Evolutionary conservation across 2,888 invertebrate species (phyloP), one percentile per base, ranked within the genome.

Genomic region (Trachelus tabidus): DNA sequence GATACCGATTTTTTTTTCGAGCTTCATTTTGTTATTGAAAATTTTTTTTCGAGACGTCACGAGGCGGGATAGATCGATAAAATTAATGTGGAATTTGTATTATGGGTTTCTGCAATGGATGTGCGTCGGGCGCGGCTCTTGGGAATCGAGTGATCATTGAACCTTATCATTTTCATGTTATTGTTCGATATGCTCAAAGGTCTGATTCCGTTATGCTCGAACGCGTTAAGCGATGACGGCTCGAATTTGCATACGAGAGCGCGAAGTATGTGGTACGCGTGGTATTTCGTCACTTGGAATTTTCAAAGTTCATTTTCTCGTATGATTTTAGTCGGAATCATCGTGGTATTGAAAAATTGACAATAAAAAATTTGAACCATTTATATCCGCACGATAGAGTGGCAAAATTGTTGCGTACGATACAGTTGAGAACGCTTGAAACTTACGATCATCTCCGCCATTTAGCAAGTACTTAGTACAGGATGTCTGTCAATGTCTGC

Each of bases 381-480:
- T 56, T 23, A 9, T 23, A 56, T 6, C 6, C 23, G 9, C 23
- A 56, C 9, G 23, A 23, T 2, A 9, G 40, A 6, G 40, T 23
- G 15, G 40, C 4, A 1, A 56, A 56, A 56, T 56, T 15, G 9
- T 56, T 23, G 6, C 1, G 9, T 2, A 6, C 40, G 40, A 56
- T 56, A 56, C 2, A 56, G 23, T 9, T 37, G 37, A 12, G 12
- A 12, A 37, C 12, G 37, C 1, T 15, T 56, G 23, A 56, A 79
- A 83, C 77, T 75, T 77, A 80, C 79, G 88, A 37, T 89, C 88
- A 89, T 88, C 81, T 83, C 83, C 84, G 77, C 81, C 85, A 80
- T 84, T 89, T 87, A 88, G 83, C 80, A 83, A 83, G 84, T 87
- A 88, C 87, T 89, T 88, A 86, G 87, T 86, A 83, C 89, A 89